Evolutionary conservation across 1,140 invertebrate species (phyloP), one percentile per base, ranked within the genome.

Genomic region (Teleogryllus occipitalis): DNA sequence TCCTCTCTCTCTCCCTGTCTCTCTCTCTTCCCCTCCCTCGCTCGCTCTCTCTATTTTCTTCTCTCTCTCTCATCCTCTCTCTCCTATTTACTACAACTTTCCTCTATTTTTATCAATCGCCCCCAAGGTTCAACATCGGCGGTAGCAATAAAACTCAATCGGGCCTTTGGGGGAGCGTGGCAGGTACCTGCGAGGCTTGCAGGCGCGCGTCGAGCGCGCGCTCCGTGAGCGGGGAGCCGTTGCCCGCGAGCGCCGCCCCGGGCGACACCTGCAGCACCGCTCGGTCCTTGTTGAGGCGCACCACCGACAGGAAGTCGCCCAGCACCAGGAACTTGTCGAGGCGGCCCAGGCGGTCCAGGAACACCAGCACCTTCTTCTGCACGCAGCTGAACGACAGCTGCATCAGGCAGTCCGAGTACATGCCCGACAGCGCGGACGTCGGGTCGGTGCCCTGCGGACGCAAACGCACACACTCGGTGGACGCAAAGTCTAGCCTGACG

Each of bases 321-420:
- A 84, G 77, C 8, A 84, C 48, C 21, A 79, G 75, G 74, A 84
- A 80, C 15, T 77, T 81, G 15, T 83, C 81, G 39, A 82, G 76
- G 46, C 82, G 75, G 14, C 81, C 81, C 15, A 84, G 77, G 5
- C 82, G 78, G 49, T 82, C 82, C 14, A 84, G 72, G 80, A 84
- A 83, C 7, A 82, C 75, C 0, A 83, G 77, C 14, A 82, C 81
- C 76, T 83, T 84, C 73, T 80, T 82, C 79, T 84, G 83, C 8
- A 83, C 75, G 78, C 83, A 84, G 8, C 82, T 73, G 49, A 83
- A 82, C 1, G 83, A 83, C 22, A 84, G 74, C 18, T 77, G 79
- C 0, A 80, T 48, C 14, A 84, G 47, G 74, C 83, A 84, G 22
- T 84, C 83, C 7, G 80, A 73, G 80, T 82, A 84, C 8, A 83